These are phyloP conservation scores for Jaculus jaculus DNA, from an alignment of 2,113 vertebrate genomes.

Conservation along the genomic window DNA sequence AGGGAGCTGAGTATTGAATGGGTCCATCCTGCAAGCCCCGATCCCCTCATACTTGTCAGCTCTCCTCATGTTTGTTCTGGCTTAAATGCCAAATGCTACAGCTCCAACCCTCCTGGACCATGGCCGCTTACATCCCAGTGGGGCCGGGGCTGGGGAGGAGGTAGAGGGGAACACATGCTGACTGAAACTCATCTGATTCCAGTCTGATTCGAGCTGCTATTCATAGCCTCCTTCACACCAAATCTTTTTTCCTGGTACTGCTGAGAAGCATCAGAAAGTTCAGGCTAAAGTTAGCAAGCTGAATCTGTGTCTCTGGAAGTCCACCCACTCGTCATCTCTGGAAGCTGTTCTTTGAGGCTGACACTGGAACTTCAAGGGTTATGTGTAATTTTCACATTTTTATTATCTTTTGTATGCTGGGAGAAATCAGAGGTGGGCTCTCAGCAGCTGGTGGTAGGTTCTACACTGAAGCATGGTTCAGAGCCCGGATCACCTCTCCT, in stretches of 20 bases:
- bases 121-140: neutral
- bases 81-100: neutral
- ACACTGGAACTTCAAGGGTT: conserved; percentile 72
- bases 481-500: neutral
- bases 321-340: conserved; percentile 75
- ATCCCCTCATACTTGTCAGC: neutral
- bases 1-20: neutral
- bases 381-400: conserved; percentile 41
- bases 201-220: conserved; percentile 67
- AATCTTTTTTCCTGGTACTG: conserved; percentile 57
- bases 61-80: neutral
- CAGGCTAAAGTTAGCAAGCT: conserved; percentile 77
- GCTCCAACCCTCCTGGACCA: neutral
- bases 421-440: conserved; percentile 7
- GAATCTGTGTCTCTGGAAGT: conserved; percentile 74
- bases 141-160: conserved; percentile 22
- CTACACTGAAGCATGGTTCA: neutral
- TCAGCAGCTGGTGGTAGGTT: neutral
- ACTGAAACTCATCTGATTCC: conserved; percentile 50
- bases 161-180: neutral
- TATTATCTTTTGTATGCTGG: conserved; percentile 25
- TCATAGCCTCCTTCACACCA: conserved; percentile 74
- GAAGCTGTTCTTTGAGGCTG: conserved; percentile 54
- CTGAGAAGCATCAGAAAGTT: conserved; percentile 73
- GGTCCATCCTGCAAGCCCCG: neutral